Evolutionary conservation across 2,888 invertebrate species (phyloP).

Genomic region (Stramonita haemastoma): DNA sequence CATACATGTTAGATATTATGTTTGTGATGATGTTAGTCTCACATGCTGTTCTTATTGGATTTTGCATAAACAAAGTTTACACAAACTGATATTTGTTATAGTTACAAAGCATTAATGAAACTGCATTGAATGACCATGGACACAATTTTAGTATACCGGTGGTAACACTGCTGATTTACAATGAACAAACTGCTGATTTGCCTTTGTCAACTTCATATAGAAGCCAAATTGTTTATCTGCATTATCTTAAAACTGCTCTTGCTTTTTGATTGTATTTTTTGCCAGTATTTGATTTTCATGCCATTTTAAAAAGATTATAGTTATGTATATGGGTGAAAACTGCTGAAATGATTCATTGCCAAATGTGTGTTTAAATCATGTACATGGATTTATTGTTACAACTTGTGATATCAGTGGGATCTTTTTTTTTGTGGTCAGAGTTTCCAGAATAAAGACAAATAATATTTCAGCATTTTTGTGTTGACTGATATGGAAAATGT

Average conservation of each 20-base stretch:
- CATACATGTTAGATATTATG: not conserved
- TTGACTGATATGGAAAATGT: not conserved
- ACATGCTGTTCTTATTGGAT: too few species aligned
- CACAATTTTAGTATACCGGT: not conserved
- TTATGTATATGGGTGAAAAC: not conserved
- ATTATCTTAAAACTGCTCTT: not conserved
- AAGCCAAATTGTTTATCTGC: not conserved
- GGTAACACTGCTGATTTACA: not conserved
- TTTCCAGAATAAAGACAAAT: not conserved
- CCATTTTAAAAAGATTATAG: too few species aligned
- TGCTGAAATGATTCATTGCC: not conserved
- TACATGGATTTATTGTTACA: not conserved
- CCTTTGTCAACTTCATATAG: too few species aligned
- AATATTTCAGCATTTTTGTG: not conserved
- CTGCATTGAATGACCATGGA: too few species aligned
- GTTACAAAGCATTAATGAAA: too few species aligned
- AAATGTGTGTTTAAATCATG: not conserved
- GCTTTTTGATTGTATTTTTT: not conserved
- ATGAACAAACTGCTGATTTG: not conserved
- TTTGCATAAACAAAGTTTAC: too few species aligned
- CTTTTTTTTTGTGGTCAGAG: conserved; percentile 7
- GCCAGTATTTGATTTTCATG: too few species aligned
- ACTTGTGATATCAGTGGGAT: not conserved
- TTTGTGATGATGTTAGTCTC: too few species aligned
- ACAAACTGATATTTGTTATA: too few species aligned